A percentile compares a stretch with the other conserved stretches of the same genome.
phyloP scores from a whole-genome alignment of 2,888 invertebrate genomes.

The Leptodirus hochenwartii region DNA sequence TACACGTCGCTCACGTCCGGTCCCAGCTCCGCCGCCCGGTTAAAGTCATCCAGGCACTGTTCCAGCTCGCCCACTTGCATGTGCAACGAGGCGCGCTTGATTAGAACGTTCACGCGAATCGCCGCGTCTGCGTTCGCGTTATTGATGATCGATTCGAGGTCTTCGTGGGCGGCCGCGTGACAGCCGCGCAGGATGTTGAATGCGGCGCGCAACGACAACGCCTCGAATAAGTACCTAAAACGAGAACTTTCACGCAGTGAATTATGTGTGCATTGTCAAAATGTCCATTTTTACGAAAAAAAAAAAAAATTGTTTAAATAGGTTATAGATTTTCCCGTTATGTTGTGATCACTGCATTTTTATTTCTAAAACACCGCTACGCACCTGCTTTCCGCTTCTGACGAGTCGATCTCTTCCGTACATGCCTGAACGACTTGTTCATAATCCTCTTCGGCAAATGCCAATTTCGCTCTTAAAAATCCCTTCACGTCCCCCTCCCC shows the following conservation, averaged over 20 bases:
- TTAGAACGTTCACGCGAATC: conserved; percentile 65
- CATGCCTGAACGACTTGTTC: conserved; percentile 64
- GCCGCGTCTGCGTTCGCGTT: conserved; percentile 40
- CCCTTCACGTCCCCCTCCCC: too few species aligned
- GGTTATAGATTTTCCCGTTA: too few species aligned
- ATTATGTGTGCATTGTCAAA: too few species aligned
- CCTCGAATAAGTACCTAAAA: conserved; percentile 47
- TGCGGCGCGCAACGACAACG: conserved; percentile 66
- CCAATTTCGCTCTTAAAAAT: conserved; percentile 51
- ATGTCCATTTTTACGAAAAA: too few species aligned
- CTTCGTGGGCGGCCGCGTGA: conserved; percentile 50
- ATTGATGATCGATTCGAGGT: conserved; percentile 51
- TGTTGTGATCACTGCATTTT: too few species aligned
- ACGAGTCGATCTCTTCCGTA: conserved; percentile 53
- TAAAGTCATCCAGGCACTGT: conserved; percentile 63
- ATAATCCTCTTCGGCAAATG: conserved; percentile 51
- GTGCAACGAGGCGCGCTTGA: conserved; percentile 71
- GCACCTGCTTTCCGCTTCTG: conserved; percentile 38
- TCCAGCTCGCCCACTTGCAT: conserved; percentile 62
- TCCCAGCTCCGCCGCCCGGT: conserved; percentile 54
- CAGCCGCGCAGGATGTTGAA: conserved; percentile 65
- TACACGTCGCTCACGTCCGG: conserved; percentile 66
- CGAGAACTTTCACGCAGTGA: too few species aligned
- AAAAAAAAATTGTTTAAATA: too few species aligned
- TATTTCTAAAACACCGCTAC: too few species aligned